A percentile compares a stretch with the other conserved stretches of the same genome.
Evolutionary conservation across 2,113 vertebrate genomes (phyloP).

Genomic region (Tor tambroides): DNA sequence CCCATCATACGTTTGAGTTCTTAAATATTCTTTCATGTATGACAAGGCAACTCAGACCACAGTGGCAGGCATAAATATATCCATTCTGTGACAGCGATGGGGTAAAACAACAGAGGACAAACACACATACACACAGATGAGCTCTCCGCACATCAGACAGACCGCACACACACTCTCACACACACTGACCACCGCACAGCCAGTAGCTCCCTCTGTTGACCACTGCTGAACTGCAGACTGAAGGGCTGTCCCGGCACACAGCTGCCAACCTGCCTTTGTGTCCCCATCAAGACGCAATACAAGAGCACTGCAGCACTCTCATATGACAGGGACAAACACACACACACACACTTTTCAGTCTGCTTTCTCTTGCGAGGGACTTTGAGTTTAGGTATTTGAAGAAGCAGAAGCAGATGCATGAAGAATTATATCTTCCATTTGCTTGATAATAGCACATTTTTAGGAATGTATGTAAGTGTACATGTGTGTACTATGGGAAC

Average conservation of each 20-base stretch:
- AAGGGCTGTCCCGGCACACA: conserved; percentile 45
- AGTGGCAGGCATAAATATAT: conserved; percentile 42
- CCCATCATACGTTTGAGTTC: not conserved
- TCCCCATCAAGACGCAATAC: conserved; percentile 49
- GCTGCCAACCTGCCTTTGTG: conserved; percentile 36
- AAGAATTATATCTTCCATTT: not conserved
- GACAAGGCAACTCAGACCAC: conserved; percentile 24
- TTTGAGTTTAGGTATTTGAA: not conserved
- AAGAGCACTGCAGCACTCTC: conserved; percentile 46
- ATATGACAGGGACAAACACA: conserved; percentile 40
- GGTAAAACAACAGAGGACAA: conserved; percentile 64
- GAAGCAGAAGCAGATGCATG: not conserved
- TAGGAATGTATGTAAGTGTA: not conserved
- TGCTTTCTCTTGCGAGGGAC: not conserved
- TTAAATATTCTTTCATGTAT: not conserved
- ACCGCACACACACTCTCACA: conserved; percentile 38
- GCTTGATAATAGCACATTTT: not conserved
- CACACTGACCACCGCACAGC: conserved; percentile 77
- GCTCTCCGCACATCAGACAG: conserved; percentile 47
- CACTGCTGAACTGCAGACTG: conserved; percentile 75
- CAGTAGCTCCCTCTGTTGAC: conserved; percentile 89
- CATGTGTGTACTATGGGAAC: not conserved
- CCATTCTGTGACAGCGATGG: conserved; percentile 32
- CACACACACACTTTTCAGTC: conserved; percentile 39
- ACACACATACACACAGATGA: conserved; percentile 36